Conservation (phyloP, 2,113 vertebrate genomes). For the Nipponia nippon region DNA sequence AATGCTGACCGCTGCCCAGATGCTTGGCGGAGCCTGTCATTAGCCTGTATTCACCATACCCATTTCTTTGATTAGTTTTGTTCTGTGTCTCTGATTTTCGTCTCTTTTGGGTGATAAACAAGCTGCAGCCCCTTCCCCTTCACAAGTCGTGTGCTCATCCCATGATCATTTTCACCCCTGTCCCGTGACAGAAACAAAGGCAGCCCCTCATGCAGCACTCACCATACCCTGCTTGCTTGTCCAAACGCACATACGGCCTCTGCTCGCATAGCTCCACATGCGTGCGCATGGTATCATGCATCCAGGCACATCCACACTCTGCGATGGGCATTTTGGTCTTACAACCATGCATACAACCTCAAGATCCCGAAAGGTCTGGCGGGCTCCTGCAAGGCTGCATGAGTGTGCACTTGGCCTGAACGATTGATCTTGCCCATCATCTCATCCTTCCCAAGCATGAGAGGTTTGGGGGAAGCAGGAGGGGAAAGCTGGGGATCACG, state of each 20-base stretch:
- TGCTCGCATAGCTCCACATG: fast-evolving
- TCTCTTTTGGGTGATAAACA: neutral
- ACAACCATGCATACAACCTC: neutral
- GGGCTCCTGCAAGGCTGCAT: neutral
- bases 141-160: neutral
- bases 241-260: fast-evolving
- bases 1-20: neutral
- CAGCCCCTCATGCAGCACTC: neutral
- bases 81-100: neutral
- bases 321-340: neutral
- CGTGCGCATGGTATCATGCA: fast-evolving
- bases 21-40: neutral
- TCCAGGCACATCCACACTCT: fast-evolving
- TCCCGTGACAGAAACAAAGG: fast-evolving
- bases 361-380: neutral
- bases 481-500: no score
- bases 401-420: fast-evolving
- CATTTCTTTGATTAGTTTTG: neutral
- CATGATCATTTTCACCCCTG: neutral
- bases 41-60: neutral
- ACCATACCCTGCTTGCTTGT: neutral
- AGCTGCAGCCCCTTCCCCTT: neutral
- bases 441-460: neutral
- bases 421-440: fast-evolving
- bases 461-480: neutral